Base-by-base conservation (phyloP, 2,888 invertebrate species). In the Oasisia sp. region DNA sequence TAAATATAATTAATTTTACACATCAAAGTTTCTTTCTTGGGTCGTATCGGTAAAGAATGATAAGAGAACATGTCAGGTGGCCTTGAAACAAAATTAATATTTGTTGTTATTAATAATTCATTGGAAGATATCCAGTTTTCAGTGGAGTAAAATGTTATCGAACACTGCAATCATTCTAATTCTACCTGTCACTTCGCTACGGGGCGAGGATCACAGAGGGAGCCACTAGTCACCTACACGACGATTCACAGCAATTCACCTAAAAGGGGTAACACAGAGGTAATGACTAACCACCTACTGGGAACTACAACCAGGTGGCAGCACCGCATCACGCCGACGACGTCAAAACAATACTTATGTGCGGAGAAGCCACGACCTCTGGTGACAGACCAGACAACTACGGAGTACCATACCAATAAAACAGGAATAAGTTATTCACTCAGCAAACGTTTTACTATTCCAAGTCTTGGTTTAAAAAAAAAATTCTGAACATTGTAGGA, bases 171-270 rank as follows among this genome's bases (percentile, higher is more conserved):
- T 27, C 19, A 74, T 38, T 38, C 38, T 38, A 38, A 38, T 38
- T 19, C n/a, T 27, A 74, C 74, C 74, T 27, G 74, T 74, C 7
- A 74, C 27, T 74, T n/a, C 7, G 4, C 74, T 74, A 74, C 74
- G 27, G 74, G 74, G 74, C 27, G n/a, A 27, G 74, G n/a, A 74
- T 19, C 74, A 74, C 27, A 74, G 74, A 74, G 14, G 74, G 27
- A 74, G 74, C 74, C 74, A 74, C 74, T 74, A 74, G 74, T 74
- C 74, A 74, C 74, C 74, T 74, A 74, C 74, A 27, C 27, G 74
- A 27, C 27, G 74, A 27, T 74, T 74, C 74, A 74, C 74, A 7
- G 74, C 74, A 27, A 74, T 74, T 74, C 27, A 74, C 74, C 74
- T 74, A 74, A 19, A 74, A 74, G 74, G 74, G 74, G 74, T n/a